Conservation (phyloP, 2,888 invertebrate species). For the Chrysina gloriosa region DNA sequence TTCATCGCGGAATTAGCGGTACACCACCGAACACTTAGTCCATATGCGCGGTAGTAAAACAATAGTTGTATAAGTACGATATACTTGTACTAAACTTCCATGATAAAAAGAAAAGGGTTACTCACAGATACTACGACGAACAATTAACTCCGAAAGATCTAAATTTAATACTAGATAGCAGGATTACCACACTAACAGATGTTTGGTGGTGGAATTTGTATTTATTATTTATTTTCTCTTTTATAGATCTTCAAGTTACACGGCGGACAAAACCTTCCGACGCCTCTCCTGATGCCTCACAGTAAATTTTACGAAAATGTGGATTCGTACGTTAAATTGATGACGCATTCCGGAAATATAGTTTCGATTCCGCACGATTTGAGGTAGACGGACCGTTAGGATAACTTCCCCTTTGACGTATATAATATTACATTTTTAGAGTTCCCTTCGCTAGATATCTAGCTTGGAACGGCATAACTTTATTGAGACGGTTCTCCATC, state of each 20-base stretch:
- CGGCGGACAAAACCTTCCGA: constrained; percentile 82
- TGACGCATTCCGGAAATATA: constrained; percentile 89
- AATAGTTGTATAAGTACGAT: too few species aligned
- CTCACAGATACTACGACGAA: too few species aligned
- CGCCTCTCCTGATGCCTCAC: constrained; percentile 85
- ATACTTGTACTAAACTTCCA: too few species aligned
- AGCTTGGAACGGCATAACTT: constrained; percentile 81
- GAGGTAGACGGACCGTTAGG: constrained; percentile 64
- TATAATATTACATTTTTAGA: constrained; percentile 57
- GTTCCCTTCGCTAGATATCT: constrained; percentile 85
- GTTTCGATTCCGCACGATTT: constrained; percentile 89
- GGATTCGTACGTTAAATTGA: constrained; percentile 78
- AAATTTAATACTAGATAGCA: too few species aligned
- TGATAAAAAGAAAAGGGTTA: too few species aligned
- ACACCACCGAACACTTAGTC: too few species aligned
- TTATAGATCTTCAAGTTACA: constrained; percentile 77
- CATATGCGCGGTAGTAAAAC: too few species aligned
- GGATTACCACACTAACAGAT: too few species aligned
- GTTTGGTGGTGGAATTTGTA: too few species aligned
- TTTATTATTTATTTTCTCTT: constrained; percentile 9
- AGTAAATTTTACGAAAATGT: constrained; percentile 71
- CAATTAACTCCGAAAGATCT: too few species aligned
- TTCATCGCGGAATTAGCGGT: too few species aligned
- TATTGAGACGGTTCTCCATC: constrained; percentile 86
- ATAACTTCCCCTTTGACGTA: neutral